phyloP scores from a whole-genome alignment of 2,888 invertebrate genomes.

The Sinhomidia bicolor region DNA sequence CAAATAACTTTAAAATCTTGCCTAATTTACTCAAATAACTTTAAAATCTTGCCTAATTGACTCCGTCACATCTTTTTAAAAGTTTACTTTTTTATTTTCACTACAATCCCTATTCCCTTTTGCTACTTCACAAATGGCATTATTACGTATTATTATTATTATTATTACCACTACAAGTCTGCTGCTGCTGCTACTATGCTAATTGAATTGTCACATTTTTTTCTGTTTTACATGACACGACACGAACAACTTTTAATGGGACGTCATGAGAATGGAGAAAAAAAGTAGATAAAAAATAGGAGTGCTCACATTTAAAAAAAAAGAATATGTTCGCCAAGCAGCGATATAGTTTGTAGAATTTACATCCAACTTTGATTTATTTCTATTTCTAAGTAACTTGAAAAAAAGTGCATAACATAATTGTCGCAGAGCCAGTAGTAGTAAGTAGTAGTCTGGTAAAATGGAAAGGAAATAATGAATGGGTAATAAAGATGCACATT shows the following conservation, averaged over 20 bases:
- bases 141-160: not conserved
- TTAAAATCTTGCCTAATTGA: no score
- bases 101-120: not conserved
- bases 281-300: not conserved
- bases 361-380: constrained; percentile 14
- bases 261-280: not conserved
- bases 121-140: no score
- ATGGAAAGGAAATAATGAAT: constrained; percentile 20
- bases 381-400: not conserved
- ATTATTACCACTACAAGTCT: not conserved
- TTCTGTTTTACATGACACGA: not conserved
- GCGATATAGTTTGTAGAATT: no score
- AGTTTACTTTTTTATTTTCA: not conserved
- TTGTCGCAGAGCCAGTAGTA: not conserved
- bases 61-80: no score
- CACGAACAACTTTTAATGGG: not conserved
- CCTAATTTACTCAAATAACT: no score
- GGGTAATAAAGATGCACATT: not conserved
- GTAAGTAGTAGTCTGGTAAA: not conserved
- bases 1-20: no score
- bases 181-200: constrained; percentile 48
- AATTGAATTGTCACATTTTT: constrained; percentile 59
- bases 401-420: not conserved
- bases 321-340: not conserved
- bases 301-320: not conserved